Conservation (phyloP, 2,113 vertebrate genomes). For the Dinomys branickii region DNA sequence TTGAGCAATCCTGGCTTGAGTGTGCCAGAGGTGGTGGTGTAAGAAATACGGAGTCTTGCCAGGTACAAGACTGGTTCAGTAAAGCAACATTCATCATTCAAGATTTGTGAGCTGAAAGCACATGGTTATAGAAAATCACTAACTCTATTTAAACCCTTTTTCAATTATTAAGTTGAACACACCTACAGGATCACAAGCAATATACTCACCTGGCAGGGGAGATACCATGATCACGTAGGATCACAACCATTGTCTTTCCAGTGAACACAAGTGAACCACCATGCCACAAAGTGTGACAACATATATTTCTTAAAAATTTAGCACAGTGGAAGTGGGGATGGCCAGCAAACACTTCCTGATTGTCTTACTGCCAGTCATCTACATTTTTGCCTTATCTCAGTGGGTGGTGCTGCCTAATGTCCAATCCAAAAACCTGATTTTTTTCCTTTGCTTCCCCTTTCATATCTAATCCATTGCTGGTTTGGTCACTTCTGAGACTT, state of each 20-base stretch:
- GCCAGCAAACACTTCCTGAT: background rate
- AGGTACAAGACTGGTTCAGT: background rate
- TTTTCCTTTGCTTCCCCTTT: background rate
- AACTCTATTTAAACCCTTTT: conserved; percentile 9
- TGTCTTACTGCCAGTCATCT: background rate
- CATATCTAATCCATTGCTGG: background rate
- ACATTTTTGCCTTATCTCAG: background rate
- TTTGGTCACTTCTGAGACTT: background rate
- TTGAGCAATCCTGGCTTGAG: background rate
- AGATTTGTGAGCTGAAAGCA: background rate
- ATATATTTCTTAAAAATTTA: background rate
- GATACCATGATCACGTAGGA: no score
- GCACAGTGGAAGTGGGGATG: background rate
- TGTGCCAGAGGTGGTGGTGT: background rate
- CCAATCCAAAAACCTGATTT: background rate
- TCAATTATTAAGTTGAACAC: conserved; percentile 40
- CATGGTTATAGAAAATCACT: background rate
- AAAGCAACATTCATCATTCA: background rate
- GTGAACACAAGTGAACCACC: background rate
- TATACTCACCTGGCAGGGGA: no score
- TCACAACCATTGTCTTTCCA: background rate
- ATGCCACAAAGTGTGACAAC: background rate
- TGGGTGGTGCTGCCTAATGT: background rate
- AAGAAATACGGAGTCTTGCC: no score
- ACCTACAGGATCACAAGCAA: background rate